phyloP scores from a whole-genome alignment of 2,113 vertebrate genomes.

The Maccullochella peelii region DNA sequence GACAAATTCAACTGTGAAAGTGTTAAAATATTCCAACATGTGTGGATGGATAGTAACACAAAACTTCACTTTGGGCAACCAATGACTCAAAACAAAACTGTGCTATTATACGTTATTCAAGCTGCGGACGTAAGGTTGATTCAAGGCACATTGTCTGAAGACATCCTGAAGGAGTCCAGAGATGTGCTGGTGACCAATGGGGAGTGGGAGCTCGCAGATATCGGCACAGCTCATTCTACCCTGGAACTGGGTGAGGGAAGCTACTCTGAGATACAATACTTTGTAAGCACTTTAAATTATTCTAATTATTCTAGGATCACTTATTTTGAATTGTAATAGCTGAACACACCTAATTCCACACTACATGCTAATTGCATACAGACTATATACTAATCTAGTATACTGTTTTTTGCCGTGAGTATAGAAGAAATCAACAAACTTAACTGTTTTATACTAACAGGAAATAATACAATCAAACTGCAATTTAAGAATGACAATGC shows the following conservation, averaged over 20 bases:
- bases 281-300: constrained; percentile 36
- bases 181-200: constrained; percentile 69
- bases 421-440: neutral
- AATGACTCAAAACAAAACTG: neutral
- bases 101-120: constrained; percentile 8
- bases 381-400: too few species aligned
- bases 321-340: neutral
- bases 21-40: neutral
- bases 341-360: neutral
- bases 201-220: constrained; percentile 79
- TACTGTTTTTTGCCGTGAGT: neutral
- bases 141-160: neutral
- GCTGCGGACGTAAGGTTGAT: constrained; percentile 43
- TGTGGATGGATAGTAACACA: neutral
- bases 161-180: constrained; percentile 38
- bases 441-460: neutral
- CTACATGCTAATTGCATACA: neutral
- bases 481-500: neutral
- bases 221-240: neutral
- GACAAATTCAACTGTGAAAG: neutral
- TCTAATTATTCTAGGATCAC: neutral
- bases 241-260: neutral
- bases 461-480: neutral
- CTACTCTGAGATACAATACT: constrained; percentile 47
- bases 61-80: neutral